Evolutionary conservation across 2,888 invertebrate species (phyloP).

Genomic region (Proisotoma minuta): DNA sequence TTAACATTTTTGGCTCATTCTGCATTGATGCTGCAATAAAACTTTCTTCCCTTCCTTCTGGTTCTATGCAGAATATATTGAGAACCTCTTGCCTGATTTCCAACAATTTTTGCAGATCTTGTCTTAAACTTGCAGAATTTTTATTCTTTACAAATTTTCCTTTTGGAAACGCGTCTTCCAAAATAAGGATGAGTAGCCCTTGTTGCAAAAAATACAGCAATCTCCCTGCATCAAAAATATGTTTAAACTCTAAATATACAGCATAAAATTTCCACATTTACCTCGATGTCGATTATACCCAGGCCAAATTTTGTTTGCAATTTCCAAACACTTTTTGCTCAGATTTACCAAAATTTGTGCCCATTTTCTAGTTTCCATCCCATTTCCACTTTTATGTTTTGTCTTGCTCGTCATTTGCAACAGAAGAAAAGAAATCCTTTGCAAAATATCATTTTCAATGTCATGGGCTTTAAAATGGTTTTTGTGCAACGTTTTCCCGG

Average conservation of each 20-base stretch:
- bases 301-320: conserved; percentile 38
- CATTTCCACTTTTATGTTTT: conserved; percentile 20
- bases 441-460: conserved; percentile 34
- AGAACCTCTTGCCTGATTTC: conserved; percentile 14
- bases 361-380: conserved; percentile 23
- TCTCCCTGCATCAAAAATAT: background rate
- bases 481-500: conserved; percentile 29
- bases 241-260: too few species aligned
- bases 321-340: conserved; percentile 25
- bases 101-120: conserved; percentile 15
- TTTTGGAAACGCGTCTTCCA: too few species aligned
- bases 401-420: conserved; percentile 25
- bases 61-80: conserved; percentile 26
- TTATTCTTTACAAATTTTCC: background rate
- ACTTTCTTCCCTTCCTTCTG: conserved; percentile 34
- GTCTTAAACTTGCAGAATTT: background rate
- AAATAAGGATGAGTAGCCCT: background rate
- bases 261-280: too few species aligned
- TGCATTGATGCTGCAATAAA: conserved; percentile 25
- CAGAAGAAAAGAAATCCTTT: conserved; percentile 13
- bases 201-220: background rate
- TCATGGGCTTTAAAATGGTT: conserved; percentile 44
- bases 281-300: conserved; percentile 40
- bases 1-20: too few species aligned
- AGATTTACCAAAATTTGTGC: conserved; percentile 31